Conservation (phyloP, 2,888 invertebrate genomes). For the Sycophila texana region DNA sequence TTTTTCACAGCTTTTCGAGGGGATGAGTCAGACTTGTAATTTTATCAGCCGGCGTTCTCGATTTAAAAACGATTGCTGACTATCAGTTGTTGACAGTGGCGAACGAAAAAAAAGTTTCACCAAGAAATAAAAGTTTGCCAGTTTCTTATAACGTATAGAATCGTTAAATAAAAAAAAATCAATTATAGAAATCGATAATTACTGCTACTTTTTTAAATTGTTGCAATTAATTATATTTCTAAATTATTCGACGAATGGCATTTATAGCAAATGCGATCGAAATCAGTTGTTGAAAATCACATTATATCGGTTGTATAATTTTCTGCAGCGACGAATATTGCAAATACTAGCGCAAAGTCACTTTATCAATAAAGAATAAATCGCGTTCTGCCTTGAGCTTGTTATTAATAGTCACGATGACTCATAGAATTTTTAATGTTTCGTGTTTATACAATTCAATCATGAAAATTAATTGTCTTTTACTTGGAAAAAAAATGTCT, state of each 20-base stretch:
- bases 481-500: not conserved
- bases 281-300: not conserved
- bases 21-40: conserved; percentile 15
- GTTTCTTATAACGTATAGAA: no score
- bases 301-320: conserved; percentile 12
- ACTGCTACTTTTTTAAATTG: no score
- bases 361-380: conserved; percentile 9
- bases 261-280: not conserved
- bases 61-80: conserved; percentile 13
- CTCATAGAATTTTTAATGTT: conserved; percentile 9
- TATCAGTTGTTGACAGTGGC: conserved; percentile 23
- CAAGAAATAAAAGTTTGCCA: not conserved
- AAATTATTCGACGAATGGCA: no score
- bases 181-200: no score
- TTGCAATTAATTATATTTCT: no score
- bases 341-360: conserved; percentile 24
- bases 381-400: not conserved
- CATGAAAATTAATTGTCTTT: not conserved
- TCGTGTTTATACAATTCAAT: conserved; percentile 4
- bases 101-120: not conserved
- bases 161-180: no score
- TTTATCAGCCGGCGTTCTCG: conserved; percentile 14
- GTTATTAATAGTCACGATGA: conserved; percentile 25
- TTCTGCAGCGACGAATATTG: not conserved
- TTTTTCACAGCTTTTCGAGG: not conserved